Evolutionary conservation across 2,888 invertebrate genomes (phyloP), one percentile per base, ranked within the genome.

Genomic region (Lissonota sp.): DNA sequence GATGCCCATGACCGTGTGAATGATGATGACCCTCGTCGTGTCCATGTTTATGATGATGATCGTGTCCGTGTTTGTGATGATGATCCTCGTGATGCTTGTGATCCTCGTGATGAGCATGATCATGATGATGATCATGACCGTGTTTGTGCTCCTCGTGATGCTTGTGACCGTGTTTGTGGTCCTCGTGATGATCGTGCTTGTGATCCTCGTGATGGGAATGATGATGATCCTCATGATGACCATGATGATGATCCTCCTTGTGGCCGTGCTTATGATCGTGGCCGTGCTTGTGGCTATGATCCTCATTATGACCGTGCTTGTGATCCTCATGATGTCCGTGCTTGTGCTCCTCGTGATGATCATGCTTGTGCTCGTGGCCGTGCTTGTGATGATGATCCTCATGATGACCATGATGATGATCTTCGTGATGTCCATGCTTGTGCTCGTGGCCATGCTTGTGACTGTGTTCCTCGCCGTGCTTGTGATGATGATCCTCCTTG

Each of bases 81-180:
- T 90, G 87, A 14, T 88, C 88, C 6, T 89, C 85, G n/a, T 84
- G 82, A 78, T 89, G 87, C 6, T 88, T 82, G 72, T 89, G 90
- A 5, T 69, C 79, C 46, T 89, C 87, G 5, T 89, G 84, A 70
- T 89, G 90, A 0, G 44, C 76, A 37, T 86, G 84, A 12, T 78
- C 55, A 5, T 82, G 79, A 12, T 82, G 79, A 10, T 84, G 80
- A 37, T 82, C 82, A 51, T 85, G 84, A 1, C 71, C 67, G 63
- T 85, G 85, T 60, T 85, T 73, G 58, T 86, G 86, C 10, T 80
- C 74, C 12, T 81, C 75, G 53, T 86, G 84, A 70, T 86, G 84
- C 6, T 63, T 14, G 14, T 79, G 79, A 8, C 80, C 80, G 44
- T 85, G 82, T 3, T 86, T 79, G 60, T 89, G 88, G 0, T 79